Conservation (phyloP, 2,113 vertebrate genomes). For the Notothenia coriiceps region DNA sequence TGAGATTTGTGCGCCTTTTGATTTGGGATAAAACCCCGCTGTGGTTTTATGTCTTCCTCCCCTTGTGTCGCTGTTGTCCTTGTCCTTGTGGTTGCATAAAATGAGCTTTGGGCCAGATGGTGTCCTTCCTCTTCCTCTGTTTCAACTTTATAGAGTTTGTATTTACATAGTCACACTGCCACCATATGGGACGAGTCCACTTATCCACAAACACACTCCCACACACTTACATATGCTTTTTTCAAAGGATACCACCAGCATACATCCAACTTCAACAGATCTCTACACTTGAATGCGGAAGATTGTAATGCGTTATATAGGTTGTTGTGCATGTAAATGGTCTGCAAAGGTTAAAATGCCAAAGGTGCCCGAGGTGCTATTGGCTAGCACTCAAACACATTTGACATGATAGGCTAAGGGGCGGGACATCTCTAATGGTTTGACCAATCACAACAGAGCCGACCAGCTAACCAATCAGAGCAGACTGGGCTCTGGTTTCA, state of each 20-base stretch:
- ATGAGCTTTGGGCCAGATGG: constrained; percentile 73
- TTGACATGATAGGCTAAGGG: too few relatives aligned
- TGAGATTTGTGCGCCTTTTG: neutral
- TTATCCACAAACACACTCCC: constrained; percentile 3
- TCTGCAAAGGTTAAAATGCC: too few relatives aligned
- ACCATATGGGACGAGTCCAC: constrained; percentile 51
- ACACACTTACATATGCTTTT: neutral
- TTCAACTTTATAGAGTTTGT: constrained; percentile 66
- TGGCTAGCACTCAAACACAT: too few relatives aligned
- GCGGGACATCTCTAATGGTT: too few relatives aligned
- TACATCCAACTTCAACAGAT: constrained; percentile 2
- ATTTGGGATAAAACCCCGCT: constrained; percentile 13
- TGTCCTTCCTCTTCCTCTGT: constrained; percentile 65
- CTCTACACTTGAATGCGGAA: constrained; percentile 29
- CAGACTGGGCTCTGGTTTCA: too few relatives aligned
- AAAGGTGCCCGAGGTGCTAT: too few relatives aligned
- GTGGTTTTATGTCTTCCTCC: constrained; percentile 30
- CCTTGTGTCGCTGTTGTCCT: constrained; percentile 29
- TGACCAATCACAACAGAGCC: too few relatives aligned
- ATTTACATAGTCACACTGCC: constrained; percentile 67
- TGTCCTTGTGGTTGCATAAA: constrained; percentile 55
- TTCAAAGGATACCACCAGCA: constrained; percentile 16
- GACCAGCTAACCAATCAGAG: too few relatives aligned
- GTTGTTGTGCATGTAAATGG: too few relatives aligned
- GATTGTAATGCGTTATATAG: neutral